A percentile compares a stretch with the other conserved stretches of the same genome.
Evolutionary conservation across 2,113 vertebrate genomes (phyloP).

Genomic region (Heterotilapia buettikoferi): DNA sequence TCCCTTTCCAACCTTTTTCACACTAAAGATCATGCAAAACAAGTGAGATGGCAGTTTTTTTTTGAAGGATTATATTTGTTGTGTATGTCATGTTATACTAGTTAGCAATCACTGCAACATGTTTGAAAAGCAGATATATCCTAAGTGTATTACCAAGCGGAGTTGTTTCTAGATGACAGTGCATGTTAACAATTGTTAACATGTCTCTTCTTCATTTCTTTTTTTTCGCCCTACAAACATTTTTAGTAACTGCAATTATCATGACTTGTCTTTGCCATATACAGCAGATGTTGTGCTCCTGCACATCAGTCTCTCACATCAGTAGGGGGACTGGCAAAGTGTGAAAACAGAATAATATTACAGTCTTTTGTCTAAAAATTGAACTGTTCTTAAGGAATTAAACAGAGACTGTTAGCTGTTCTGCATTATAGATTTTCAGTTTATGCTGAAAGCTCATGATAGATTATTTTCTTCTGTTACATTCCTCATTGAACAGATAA

Average conservation of each 20-base stretch:
- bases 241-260: conserved; percentile 13
- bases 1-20: neutral
- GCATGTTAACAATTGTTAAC: conserved; percentile 6
- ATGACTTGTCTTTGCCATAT: neutral
- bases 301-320: neutral
- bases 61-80: neutral
- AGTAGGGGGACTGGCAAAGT: neutral
- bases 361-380: neutral
- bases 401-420: neutral
- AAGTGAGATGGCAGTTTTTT: neutral
- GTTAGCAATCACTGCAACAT: neutral
- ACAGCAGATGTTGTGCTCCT: conserved; percentile 31
- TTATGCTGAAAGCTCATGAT: neutral
- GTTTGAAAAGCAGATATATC: neutral
- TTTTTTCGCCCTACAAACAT: neutral
- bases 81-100: neutral
- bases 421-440: neutral
- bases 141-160: neutral
- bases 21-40: neutral
- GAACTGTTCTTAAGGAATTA: neutral
- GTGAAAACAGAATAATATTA: neutral
- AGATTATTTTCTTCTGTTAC: neutral
- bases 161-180: neutral
- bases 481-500: neutral
- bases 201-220: neutral